These are phyloP conservation scores for Cettia cetti DNA, from an alignment of 2,113 vertebrate species.

Conservation along the genomic window DNA sequence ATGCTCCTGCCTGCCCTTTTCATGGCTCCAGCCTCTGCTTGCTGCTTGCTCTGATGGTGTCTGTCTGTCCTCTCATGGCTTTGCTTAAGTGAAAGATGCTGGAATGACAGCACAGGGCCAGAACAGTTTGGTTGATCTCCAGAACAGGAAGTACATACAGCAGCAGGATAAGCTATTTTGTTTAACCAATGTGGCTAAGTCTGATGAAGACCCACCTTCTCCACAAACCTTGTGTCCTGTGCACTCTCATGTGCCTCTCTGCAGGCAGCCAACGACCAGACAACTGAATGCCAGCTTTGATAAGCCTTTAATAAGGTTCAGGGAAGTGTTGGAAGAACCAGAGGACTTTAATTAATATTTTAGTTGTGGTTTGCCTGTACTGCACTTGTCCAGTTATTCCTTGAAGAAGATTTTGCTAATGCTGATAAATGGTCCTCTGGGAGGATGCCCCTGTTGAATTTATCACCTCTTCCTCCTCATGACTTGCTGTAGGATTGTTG, in stretches of 20 bases:
- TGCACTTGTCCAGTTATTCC: neutral
- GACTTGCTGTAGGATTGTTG: neutral
- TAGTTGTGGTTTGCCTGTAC: conserved; percentile 6
- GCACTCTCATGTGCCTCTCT: neutral
- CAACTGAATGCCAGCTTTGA: neutral
- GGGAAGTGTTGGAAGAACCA: neutral
- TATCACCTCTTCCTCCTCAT: neutral
- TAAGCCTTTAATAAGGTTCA: neutral
- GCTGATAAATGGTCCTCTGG: neutral
- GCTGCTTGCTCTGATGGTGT: neutral
- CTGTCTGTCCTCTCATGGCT: neutral
- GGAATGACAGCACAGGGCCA: neutral
- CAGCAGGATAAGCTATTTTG: neutral
- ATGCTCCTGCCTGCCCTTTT: neutral
- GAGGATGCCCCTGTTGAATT: neutral
- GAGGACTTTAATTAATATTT: conserved; percentile 40
- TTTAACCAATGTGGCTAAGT: neutral
- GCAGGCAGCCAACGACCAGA: neutral
- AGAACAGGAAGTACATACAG: neutral
- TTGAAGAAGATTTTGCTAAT: neutral
- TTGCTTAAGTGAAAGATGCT: neutral
- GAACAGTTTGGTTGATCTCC: neutral
- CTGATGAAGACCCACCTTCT: neutral
- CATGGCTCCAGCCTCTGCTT: neutral
- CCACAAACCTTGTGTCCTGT: neutral